Evolutionary conservation across 2,888 invertebrate species (phyloP), one percentile per base, ranked within the genome.

Genomic region (Tetragnatha montana): DNA sequence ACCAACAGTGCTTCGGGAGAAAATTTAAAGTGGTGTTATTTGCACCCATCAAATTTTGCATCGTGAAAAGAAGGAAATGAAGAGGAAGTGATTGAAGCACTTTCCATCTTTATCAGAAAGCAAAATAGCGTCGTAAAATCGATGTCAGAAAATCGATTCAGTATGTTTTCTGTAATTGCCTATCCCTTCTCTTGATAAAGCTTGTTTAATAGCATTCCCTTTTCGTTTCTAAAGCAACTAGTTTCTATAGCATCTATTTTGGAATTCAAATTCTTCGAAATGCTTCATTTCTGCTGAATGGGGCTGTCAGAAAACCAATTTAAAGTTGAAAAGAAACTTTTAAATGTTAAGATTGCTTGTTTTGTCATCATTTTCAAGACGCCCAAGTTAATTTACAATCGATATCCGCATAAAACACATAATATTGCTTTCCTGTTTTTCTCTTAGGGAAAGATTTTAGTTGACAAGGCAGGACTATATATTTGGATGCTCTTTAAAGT

Each of bases 131-230:
- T 14, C 68, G 35, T 50, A 81, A 81, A 81, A 87, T 87, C 81
- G 81, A 87, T 81, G 80, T 50, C 22, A 47, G 49, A 60, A 75
- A 87, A 87, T 87, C 87, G 75, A 87, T 87, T 49, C 21, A n/a
- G 70, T 79, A 81, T 81, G 80, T 81, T 87, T 81, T 79, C 79
- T 86, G 79, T 78, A 86, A 86, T 86, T 86, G 78, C 79, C 79
- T 86, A 79, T 60, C 60, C 78, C 47, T 86, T n/a, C 86, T 80
- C 21, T 50, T 78, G 50, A 78, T 78, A 78, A 85, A 85, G 70
- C 70, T 86, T 79, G 78, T 86, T 86, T 86, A 86, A 79, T 71
- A 60, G 47, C 8, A 71, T 79, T 35, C 47, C 49, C 69, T 60
- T 84, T 73, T 49, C 83, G 75, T 74, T 82, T 82, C 70, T 19